These are phyloP conservation scores for Cybosia mesomella DNA, from an alignment of 2,888 invertebrate genomes.

Conservation along the genomic window DNA sequence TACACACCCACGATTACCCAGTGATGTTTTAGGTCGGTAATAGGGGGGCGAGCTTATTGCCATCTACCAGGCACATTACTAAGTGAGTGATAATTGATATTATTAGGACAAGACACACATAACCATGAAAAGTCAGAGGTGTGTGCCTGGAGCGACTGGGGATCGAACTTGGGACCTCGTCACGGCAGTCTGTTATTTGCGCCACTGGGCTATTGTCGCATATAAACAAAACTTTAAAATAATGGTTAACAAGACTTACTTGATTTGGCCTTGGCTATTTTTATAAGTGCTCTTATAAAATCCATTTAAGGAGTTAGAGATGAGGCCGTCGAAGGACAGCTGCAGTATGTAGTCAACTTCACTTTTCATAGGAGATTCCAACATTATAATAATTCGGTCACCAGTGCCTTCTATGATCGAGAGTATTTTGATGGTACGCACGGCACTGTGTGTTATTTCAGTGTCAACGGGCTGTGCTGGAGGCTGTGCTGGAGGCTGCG, in stretches of 20 bases:
- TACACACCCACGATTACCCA: too few species aligned
- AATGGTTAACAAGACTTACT: conserved; percentile 66
- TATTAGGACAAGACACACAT: too few species aligned
- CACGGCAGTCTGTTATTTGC: too few species aligned
- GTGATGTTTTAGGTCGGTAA: too few species aligned
- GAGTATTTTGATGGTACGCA: conserved; percentile 70
- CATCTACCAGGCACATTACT: too few species aligned
- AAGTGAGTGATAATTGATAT: too few species aligned
- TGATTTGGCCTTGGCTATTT: conserved; percentile 74
- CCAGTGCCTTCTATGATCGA: conserved; percentile 68
- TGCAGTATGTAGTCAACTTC: conserved; percentile 86
- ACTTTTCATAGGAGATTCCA: conserved; percentile 75
- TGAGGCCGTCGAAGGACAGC: conserved; percentile 84
- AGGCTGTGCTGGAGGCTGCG: conserved; percentile 27
- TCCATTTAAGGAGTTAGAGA: conserved; percentile 88
- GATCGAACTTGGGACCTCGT: too few species aligned
- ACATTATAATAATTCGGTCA: conserved; percentile 69
- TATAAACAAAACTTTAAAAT: background rate
- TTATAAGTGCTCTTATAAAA: conserved; percentile 90
- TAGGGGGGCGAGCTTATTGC: too few species aligned
- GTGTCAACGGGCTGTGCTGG: conserved; percentile 55
- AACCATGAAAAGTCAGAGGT: too few species aligned
- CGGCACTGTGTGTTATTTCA: conserved; percentile 75
- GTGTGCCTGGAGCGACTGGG: too few species aligned
- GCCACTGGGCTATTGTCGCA: too few species aligned